Conservation (phyloP, 2,113 vertebrate species). For the Bos javanicus region DNA sequence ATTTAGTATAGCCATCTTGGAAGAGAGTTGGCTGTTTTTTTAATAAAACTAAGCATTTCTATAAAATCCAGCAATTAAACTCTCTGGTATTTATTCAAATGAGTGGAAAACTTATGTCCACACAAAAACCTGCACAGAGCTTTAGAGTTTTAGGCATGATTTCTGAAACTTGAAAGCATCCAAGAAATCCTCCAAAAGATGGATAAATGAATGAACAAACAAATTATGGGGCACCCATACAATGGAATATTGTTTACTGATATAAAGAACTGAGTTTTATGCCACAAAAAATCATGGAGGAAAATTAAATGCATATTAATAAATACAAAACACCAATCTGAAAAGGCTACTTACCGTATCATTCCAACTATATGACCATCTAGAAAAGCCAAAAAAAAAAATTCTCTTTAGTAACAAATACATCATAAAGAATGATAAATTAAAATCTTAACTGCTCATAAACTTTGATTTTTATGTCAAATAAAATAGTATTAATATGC, state of each 20-base stretch:
- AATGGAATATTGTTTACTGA: not conserved
- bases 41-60: not conserved
- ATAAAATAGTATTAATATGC: not conserved
- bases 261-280: not conserved
- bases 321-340: not conserved
- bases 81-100: not conserved
- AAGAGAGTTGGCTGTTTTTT: not conserved
- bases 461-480: not conserved
- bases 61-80: not conserved
- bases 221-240: not conserved
- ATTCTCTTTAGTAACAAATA: not conserved
- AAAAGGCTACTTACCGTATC: not conserved
- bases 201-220: not conserved
- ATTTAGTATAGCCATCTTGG: not conserved
- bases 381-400: not conserved
- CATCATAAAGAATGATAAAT: not conserved
- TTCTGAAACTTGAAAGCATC: not conserved
- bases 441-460: not conserved
- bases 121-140: not conserved
- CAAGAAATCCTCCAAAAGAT: not conserved
- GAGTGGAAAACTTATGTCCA: not conserved
- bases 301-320: not conserved
- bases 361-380: not conserved
- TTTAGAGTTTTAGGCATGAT: not conserved
- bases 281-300: not conserved